Conservation (phyloP, 2,888 invertebrate genomes). For the Selenia dentaria region DNA sequence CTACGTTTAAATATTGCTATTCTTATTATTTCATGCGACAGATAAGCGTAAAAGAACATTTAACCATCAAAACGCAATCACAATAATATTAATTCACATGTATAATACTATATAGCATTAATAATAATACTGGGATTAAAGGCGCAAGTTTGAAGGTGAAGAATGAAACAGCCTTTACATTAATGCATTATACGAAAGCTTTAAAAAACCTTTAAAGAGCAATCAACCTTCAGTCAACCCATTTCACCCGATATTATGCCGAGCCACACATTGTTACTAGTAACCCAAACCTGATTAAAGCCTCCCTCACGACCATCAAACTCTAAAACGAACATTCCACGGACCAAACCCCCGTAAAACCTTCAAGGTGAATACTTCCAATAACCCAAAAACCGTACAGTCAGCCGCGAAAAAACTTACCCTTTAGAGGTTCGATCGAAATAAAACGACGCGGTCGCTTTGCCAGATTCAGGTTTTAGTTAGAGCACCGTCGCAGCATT, state of each 20-base stretch:
- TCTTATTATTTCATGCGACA: too few species aligned
- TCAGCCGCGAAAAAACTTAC: constrained; percentile 36
- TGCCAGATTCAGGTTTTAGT: constrained; percentile 62
- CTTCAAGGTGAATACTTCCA: constrained; percentile 41
- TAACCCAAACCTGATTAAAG: constrained; percentile 17
- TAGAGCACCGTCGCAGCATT: constrained; percentile 62
- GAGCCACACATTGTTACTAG: constrained; percentile 3
- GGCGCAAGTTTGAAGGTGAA: too few species aligned
- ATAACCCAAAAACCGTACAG: constrained; percentile 47
- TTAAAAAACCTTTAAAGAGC: neutral
- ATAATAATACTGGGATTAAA: too few species aligned
- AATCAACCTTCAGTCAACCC: constrained; percentile 11
- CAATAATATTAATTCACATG: too few species aligned
- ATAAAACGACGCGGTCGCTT: constrained; percentile 64
- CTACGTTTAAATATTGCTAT: too few species aligned
- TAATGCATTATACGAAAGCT: too few species aligned
- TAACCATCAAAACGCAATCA: too few species aligned
- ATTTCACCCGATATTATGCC: constrained; percentile 7
- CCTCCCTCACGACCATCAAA: constrained; percentile 57
- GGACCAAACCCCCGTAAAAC: constrained; percentile 43
- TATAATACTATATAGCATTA: too few species aligned
- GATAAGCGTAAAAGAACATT: too few species aligned
- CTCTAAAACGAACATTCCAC: constrained; percentile 40
- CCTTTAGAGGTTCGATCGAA: constrained; percentile 58
- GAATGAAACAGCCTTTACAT: too few species aligned